A percentile compares a stretch with the other conserved stretches of the same genome.
Evolutionary conservation across 2,797 vertebrate genomes (phyloP).

Genomic region (Triplophysa yarkandensis): DNA sequence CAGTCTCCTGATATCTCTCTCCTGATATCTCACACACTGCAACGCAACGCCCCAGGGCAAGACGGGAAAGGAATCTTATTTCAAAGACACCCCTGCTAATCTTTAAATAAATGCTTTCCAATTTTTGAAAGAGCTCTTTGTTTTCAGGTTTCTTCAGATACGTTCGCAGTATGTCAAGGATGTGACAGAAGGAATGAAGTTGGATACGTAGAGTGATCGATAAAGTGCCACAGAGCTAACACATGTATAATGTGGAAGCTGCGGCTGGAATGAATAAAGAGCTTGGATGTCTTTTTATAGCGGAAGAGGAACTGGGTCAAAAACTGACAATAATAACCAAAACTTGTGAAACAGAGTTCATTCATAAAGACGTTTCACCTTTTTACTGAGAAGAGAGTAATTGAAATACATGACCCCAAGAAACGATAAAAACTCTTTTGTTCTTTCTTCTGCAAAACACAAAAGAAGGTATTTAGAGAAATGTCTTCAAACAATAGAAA

Average conservation of each 20-base stretch:
- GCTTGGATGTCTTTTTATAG: constrained; percentile 5
- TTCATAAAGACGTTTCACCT: background rate
- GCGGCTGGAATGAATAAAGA: constrained; percentile 21
- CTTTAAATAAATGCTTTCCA: constrained; percentile 27
- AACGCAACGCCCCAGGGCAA: constrained; percentile 7
- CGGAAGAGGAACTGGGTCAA: background rate
- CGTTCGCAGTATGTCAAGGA: background rate
- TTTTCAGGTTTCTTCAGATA: background rate
- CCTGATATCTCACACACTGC: constrained; percentile 9
- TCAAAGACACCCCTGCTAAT: constrained; percentile 20
- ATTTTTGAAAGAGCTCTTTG: constrained; percentile 23
- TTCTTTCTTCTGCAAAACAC: no score
- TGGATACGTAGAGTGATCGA: constrained; percentile 6
- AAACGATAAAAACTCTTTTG: no score
- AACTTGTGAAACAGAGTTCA: constrained; percentile 1
- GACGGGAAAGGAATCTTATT: constrained; percentile 15
- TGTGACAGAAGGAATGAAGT: constrained; percentile 16
- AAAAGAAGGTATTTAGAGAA: no score
- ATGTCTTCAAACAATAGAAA: no score
- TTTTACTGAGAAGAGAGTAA: background rate
- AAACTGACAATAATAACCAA: constrained; percentile 20
- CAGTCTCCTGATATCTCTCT: constrained; percentile 34
- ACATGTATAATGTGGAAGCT: background rate
- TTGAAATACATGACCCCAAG: background rate
- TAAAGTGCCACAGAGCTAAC: background rate